Conservation (phyloP, 2,113 vertebrate species). For the Scolopax mira region DNA sequence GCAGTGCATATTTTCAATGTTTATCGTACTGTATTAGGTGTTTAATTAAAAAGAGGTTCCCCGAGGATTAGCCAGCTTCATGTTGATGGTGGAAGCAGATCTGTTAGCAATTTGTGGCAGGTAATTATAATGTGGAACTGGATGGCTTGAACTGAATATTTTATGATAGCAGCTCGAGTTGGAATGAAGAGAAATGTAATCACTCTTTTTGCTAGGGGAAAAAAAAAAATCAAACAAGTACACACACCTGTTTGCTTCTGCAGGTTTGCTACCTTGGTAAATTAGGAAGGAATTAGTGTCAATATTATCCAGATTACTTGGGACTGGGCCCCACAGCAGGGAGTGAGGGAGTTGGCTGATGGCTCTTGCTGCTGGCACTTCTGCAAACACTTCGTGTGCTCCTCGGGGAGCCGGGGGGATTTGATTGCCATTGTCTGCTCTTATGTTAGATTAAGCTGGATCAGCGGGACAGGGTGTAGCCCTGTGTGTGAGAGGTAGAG, state of each 20-base stretch:
- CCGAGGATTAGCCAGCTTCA: conserved; percentile 34
- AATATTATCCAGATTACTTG: neutral
- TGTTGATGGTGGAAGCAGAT: conserved; percentile 50
- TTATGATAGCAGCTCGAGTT: conserved; percentile 32
- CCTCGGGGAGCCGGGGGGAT: accelerated
- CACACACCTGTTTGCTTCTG: neutral
- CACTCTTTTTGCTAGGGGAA: neutral
- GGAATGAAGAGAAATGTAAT: conserved; percentile 30
- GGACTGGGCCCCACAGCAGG: neutral
- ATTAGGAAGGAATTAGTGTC: neutral
- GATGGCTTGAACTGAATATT: conserved; percentile 39
- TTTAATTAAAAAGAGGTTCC: conserved; percentile 72
- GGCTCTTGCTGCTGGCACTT: neutral
- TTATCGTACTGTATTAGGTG: conserved; percentile 51
- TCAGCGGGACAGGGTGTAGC: neutral
- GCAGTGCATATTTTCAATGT: neutral
- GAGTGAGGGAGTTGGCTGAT: accelerated
- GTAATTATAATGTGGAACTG: conserved; percentile 53
- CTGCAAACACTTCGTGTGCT: neutral
- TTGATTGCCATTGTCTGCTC: neutral
- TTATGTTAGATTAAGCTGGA: neutral
- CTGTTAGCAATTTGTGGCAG: conserved; percentile 59
- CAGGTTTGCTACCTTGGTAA: neutral
- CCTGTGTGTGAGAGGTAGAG: neutral
- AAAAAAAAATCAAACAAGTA: neutral